phyloP scores from a whole-genome alignment of 2,888 invertebrate genomes.

The Ennomos quercinarius region DNA sequence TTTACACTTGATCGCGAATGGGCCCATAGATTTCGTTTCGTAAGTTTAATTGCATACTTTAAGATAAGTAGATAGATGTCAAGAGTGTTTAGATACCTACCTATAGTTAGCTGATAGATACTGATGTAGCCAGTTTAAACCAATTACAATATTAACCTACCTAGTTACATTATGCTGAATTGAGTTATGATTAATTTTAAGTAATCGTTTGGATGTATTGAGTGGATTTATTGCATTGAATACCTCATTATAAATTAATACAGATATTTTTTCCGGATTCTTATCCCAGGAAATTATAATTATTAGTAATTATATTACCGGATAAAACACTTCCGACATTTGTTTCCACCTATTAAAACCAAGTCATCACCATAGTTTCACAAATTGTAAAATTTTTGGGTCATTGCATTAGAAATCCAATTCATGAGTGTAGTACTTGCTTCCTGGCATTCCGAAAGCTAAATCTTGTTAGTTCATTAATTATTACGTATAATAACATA shows the following conservation, averaged over 20 bases:
- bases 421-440: slow-evolving; percentile 1
- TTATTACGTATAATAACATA: slow-evolving; percentile 28
- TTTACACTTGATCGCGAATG: slow-evolving; percentile 54
- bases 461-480: slow-evolving; percentile 9
- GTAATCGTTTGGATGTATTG: no score
- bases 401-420: slow-evolving; percentile 31
- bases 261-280: no score
- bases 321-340: slow-evolving; percentile 1
- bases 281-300: no score
- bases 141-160: slow-evolving; percentile 1
- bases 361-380: slow-evolving; percentile 1
- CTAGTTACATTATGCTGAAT: no score
- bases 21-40: slow-evolving; percentile 39
- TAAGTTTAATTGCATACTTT: slow-evolving; percentile 37
- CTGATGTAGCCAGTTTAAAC: slow-evolving; percentile 12
- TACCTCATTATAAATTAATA: no score
- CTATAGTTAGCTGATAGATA: slow-evolving; percentile 1
- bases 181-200: no score
- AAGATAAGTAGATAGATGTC: slow-evolving; percentile 34
- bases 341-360: neutral
- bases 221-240: no score
- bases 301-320: neutral
- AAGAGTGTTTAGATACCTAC: slow-evolving; percentile 24
- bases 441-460: slow-evolving; percentile 28
- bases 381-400: slow-evolving; percentile 5